A percentile compares a stretch with the other conserved stretches of the same genome.
These are phyloP conservation scores for Anastatus disparis DNA, from an alignment of 1,140 invertebrate genomes.

Conservation along the genomic window DNA sequence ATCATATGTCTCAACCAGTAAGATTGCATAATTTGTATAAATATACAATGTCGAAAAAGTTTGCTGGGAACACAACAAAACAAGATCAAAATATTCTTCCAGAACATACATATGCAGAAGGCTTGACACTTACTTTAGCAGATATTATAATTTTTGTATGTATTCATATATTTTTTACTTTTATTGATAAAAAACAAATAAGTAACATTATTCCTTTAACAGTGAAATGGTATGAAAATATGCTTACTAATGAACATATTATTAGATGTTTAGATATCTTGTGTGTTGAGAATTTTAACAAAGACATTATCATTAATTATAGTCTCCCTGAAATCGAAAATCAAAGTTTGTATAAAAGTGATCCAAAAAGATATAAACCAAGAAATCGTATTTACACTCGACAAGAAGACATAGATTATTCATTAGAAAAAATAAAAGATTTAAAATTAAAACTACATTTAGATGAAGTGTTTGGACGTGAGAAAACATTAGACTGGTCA, in stretches of 20 bases:
- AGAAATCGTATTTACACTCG: slow-evolving; percentile 78
- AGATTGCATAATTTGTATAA: slow-evolving; percentile 90
- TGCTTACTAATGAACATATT: slow-evolving; percentile 59
- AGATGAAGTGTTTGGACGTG: slow-evolving; percentile 60
- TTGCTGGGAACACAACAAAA: slow-evolving; percentile 46
- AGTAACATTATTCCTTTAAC: slow-evolving; percentile 73
- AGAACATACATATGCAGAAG: slow-evolving; percentile 84
- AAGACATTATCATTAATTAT: slow-evolving; percentile 40
- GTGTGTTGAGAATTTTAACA: slow-evolving; percentile 25
- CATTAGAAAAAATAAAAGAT: slow-evolving; percentile 66
- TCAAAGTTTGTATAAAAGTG: slow-evolving; percentile 82
- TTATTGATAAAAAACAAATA: slow-evolving; percentile 63
- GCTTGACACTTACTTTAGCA: slow-evolving; percentile 82
- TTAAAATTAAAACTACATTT: slow-evolving; percentile 59
- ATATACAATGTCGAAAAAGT: slow-evolving; percentile 70
- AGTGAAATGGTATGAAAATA: slow-evolving; percentile 73
- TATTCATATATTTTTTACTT: slow-evolving; percentile 74
- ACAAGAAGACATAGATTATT: slow-evolving; percentile 78
- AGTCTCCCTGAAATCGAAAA: slow-evolving; percentile 51
- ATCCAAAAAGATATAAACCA: slow-evolving; percentile 80
- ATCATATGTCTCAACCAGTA: slow-evolving; percentile 86
- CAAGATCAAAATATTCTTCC: slow-evolving; percentile 44
- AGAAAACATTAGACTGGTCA: slow-evolving; percentile 71
- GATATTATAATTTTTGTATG: slow-evolving; percentile 85
- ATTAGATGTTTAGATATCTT: slow-evolving; percentile 52